Percentiles rank a stretch among this genome's conserved stretches.
Conservation (phyloP, 2,113 vertebrate genomes). For the Pelusios castaneus region DNA sequence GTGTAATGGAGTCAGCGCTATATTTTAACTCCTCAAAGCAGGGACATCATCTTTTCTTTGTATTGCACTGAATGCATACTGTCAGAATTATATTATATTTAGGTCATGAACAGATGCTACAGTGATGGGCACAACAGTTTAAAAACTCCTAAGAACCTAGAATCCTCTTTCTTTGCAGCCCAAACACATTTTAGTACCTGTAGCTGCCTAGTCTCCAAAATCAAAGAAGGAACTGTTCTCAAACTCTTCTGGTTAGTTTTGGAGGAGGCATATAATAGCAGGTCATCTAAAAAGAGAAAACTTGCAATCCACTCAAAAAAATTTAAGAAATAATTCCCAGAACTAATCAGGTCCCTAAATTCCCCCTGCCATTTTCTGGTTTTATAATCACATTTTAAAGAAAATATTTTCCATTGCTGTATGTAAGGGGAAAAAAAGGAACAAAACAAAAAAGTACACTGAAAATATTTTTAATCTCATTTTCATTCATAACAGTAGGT, state of each 20-base stretch:
- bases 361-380: background rate
- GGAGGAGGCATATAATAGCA: background rate
- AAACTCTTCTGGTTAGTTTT: background rate
- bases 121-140: background rate
- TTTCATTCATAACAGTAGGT: background rate
- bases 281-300: background rate
- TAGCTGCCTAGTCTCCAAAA: background rate
- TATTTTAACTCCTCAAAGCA: background rate
- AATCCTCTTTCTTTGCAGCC: background rate
- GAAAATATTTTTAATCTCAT: background rate
- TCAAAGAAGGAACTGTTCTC: background rate
- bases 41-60: background rate
- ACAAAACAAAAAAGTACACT: accelerated
- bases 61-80: background rate
- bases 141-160: background rate
- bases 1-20: background rate
- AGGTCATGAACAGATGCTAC: background rate
- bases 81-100: background rate
- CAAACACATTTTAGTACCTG: background rate
- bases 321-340: background rate
- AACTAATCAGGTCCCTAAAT: background rate
- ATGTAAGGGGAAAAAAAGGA: background rate
- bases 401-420: background rate
- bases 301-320: background rate
- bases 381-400: background rate